Base-by-base conservation (phyloP, 1,140 invertebrate genomes). In the Cardiocondyla obscurior region DNA sequence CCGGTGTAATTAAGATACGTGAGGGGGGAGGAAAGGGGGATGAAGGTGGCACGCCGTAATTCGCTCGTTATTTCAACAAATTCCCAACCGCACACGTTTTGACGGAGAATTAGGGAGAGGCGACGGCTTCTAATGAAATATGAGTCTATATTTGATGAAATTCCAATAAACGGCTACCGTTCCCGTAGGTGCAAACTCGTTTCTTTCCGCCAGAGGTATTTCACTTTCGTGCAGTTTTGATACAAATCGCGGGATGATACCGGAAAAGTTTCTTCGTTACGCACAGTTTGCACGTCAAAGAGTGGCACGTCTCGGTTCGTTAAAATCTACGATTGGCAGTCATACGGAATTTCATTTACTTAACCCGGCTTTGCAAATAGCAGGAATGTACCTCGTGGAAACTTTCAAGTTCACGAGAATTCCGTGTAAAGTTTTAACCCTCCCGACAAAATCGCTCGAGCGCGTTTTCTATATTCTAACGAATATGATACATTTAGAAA, bases 241-340 rank as follows among this genome's bases (percentile, higher is more conserved):
- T 82, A 60, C 44, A 62, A 83, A 83, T 79, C 53, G 51, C 69
- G 49, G 19, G 60, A 51, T 57, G 36, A 81, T 77, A 77, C 22
- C 49, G 19, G 62, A 83, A n/a, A 83, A 83, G 82, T 83, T 83
- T 83, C 46, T 79, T 77, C 82, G 81, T 83, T 79, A 67, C 74
- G 51, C 58, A 30, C 55, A 67, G 82, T 79, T 79, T 67, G 58
- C 36, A 60, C 53, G 55, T 83, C 74, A 83, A 83, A 79, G 82
- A 79, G 51, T 28, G 25, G 62, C 82, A 28, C 77, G 69, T n/a
- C 39, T 73, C 77, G 44, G 67, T 81, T 81, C 39, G 77, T 81
- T 81, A 81, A 73, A 73, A 73, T 81, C 74, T 42, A 62, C 62
- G 62, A 79, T 69, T 49, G 60, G 77, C 65, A 81, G 77, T 73